A percentile compares a stretch with the other conserved stretches of the same genome.
phyloP scores from a whole-genome alignment of 2,797 vertebrate genomes.

The Myotis findleyi region DNA sequence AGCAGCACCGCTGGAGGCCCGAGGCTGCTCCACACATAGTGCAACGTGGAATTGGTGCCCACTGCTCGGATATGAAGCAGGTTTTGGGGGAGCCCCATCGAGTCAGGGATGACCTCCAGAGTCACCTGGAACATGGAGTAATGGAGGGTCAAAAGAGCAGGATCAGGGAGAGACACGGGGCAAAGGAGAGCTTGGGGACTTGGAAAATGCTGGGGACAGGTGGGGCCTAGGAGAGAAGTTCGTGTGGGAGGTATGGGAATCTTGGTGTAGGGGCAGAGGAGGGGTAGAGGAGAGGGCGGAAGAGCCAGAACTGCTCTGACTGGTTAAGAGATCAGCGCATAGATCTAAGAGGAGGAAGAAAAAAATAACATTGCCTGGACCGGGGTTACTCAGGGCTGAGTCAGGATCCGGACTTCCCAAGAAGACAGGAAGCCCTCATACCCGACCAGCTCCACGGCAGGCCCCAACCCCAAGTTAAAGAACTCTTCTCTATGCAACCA shows the following conservation, averaged over 20 bases:
- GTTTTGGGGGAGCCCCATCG: constrained; percentile 76
- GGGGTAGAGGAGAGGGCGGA: background rate
- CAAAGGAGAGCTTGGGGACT: background rate
- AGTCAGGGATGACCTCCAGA: constrained; percentile 89
- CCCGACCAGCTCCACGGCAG: background rate
- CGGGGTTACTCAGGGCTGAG: background rate
- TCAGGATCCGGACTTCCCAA: background rate
- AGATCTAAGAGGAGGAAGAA: background rate
- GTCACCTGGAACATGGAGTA: constrained; percentile 85
- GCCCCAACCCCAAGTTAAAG: background rate
- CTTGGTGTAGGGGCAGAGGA: background rate
- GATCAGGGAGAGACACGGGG: background rate
- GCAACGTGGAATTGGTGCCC: constrained; percentile 91
- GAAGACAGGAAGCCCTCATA: background rate
- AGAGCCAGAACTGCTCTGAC: background rate
- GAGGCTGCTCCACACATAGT: constrained; percentile 92
- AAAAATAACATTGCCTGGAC: background rate
- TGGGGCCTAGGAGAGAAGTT: background rate
- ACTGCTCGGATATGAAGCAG: constrained; percentile 91
- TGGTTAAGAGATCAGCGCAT: background rate
- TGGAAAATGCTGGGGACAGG: background rate
- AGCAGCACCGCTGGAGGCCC: constrained; percentile 92
- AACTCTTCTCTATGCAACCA: background rate
- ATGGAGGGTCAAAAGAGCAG: background rate
- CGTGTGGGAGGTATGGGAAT: no score